Evolutionary conservation across 2,113 vertebrate genomes (phyloP).

Genomic region (Zeus faber): DNA sequence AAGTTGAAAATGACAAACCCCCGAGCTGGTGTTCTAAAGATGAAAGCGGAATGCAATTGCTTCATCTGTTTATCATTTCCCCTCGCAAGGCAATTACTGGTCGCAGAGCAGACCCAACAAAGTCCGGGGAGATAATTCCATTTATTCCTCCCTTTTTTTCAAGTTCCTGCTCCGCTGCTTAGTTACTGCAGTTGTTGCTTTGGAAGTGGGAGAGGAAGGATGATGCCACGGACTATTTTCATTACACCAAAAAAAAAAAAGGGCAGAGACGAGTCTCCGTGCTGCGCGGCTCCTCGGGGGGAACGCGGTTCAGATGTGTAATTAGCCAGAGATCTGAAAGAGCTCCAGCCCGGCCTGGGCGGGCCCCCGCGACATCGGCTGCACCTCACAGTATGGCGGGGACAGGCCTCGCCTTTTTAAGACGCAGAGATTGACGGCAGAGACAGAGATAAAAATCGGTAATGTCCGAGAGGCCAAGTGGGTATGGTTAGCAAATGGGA

Average conservation of each 20-base stretch:
- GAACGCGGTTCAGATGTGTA: slow-evolving; percentile 21
- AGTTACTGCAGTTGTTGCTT: slow-evolving; percentile 9
- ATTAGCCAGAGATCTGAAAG: slow-evolving; percentile 40
- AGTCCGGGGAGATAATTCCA: not conserved
- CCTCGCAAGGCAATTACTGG: slow-evolving; percentile 25
- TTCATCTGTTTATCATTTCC: slow-evolving; percentile 50
- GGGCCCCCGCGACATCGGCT: slow-evolving; percentile 6
- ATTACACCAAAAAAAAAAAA: slow-evolving; percentile 16
- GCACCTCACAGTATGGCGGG: not conserved
- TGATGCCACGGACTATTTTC: slow-evolving; percentile 23
- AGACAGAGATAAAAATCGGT: not conserved
- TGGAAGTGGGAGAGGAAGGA: slow-evolving; percentile 9
- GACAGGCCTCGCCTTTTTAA: not conserved
- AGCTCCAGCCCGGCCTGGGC: slow-evolving; percentile 8
- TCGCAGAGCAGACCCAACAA: slow-evolving; percentile 23
- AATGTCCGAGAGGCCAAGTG: too few relatives aligned
- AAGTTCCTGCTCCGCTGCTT: not conserved
- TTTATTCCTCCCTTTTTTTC: not conserved
- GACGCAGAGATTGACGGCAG: slow-evolving; percentile 3
- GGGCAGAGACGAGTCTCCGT: slow-evolving; percentile 9
- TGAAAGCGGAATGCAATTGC: slow-evolving; percentile 37
- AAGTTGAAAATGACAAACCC: slow-evolving; percentile 34
- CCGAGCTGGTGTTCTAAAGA: slow-evolving; percentile 27
- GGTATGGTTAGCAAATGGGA: not conserved
- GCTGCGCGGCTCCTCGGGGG: slow-evolving; percentile 20